Base-by-base conservation (phyloP, 2,113 vertebrate genomes). In the Tauraco erythrolophus region DNA sequence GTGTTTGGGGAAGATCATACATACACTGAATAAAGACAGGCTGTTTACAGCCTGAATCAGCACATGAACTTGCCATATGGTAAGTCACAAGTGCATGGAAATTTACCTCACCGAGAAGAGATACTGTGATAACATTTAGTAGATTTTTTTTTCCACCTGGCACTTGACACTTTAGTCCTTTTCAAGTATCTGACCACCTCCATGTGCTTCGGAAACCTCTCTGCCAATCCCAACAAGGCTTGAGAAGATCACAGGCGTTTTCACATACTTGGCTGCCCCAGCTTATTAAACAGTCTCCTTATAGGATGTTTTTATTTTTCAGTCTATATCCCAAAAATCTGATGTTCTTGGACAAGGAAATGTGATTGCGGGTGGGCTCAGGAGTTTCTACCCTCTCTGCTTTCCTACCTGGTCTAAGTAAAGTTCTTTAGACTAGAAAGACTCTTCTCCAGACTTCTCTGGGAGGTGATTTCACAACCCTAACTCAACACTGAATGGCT, bases 291-390 rank as follows among this genome's bases (percentile, higher is more conserved):
- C 88, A 97, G 95, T 90, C 96, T 98, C 96, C 96, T 97, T 95
- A 88, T 96, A 98, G 94, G 96, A 98, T 97, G 97, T 98, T 98
- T 98, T 98, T 96, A 94, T 97, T 98, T 98, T 98, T 97, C 87
- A 97, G 72, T 60, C 94, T 96, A 81, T 91, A 97, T 95, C 94
- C 96, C 96, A 95, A 96, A 97, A 98, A 89, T 92, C 76, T 97
- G 95, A 97, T 97, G 97, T 98, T 97, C 96, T 98, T 98, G 97
- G 97, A 97, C 91, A 83, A 95, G 75, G 89, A 98, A 96, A 96
- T 50, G 53, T 92, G 89, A 96, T 84, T 94, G 95, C 21, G 96
- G 95, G 97, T 98, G 97, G 96, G 94, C 96, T 94, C 82, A 77
- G 79, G 70, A 94, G 45, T 81, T 88, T 65, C 70, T 96, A 71